Evolutionary conservation across 2,888 invertebrate species (phyloP).

Genomic region (Pterobdella sp.): DNA sequence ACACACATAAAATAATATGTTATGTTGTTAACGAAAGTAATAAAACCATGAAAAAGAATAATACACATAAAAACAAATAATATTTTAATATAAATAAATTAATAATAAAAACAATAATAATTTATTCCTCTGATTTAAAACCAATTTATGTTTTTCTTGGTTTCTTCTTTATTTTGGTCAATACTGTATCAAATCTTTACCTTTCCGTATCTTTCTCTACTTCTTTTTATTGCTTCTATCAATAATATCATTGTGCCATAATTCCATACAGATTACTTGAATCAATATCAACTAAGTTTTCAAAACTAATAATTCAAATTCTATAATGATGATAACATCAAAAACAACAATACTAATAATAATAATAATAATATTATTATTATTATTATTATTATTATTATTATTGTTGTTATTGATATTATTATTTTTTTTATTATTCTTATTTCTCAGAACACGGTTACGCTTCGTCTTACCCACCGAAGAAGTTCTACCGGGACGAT

Average conservation of each 20-base stretch:
- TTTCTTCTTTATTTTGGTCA: no score
- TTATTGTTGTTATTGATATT: neutral
- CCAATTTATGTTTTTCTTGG: no score
- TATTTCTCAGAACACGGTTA: neutral
- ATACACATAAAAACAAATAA: neutral
- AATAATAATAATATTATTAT: neutral
- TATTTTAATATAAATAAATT: neutral
- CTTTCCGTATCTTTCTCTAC: no score
- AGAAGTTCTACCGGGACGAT: neutral
- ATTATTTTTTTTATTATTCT: neutral
- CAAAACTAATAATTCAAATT: no score
- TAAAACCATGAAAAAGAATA: neutral
- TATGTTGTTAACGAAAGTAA: neutral
- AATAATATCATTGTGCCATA: no score
- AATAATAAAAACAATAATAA: neutral
- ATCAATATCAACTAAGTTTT: no score
- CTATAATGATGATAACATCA: neutral
- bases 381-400: conserved; percentile 1
- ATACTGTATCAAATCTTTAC: no score
- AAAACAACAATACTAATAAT: neutral
- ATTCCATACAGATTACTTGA: no score
- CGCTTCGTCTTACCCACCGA: neutral
- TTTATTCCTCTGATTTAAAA: no score
- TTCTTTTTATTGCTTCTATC: no score
- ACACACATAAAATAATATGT: neutral